These are phyloP conservation scores for Aspidoscelis tigris DNA, from an alignment of 2,113 vertebrate species.

Conservation along the genomic window DNA sequence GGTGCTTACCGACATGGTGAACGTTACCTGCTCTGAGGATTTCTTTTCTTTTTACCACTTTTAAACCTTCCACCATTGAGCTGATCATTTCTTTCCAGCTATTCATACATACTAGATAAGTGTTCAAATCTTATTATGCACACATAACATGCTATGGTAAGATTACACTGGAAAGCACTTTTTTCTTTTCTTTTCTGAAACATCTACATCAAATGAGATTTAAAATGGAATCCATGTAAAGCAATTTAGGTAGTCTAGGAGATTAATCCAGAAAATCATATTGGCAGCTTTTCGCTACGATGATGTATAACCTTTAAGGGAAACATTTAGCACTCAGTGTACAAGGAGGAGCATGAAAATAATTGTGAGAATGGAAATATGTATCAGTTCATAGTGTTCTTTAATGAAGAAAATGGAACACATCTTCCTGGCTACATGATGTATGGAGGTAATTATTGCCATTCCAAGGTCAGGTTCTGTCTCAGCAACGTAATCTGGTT, in stretches of 20 bases:
- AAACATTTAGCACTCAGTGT: conserved; percentile 3
- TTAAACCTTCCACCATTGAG: conserved; percentile 7
- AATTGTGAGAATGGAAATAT: not conserved
- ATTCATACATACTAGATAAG: conserved; percentile 43
- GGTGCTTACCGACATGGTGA: not conserved
- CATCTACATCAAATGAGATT: conserved; percentile 32
- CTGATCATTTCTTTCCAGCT: conserved; percentile 59
- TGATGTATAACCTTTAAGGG: conserved; percentile 3
- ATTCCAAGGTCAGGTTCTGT: not conserved
- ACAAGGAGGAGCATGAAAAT: not conserved
- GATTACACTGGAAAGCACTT: conserved; percentile 44
- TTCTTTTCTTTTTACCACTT: conserved; percentile 25
- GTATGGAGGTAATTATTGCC: not conserved
- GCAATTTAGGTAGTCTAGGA: conserved; percentile 35
- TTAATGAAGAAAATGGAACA: not conserved
- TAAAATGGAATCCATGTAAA: conserved; percentile 53
- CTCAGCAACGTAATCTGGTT: no score
- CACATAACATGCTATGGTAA: conserved; percentile 46
- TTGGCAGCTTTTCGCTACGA: conserved; percentile 9
- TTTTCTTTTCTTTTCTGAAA: conserved; percentile 19
- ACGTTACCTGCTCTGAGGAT: not conserved
- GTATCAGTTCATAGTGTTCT: not conserved
- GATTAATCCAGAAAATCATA: conserved; percentile 40
- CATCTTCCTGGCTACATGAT: not conserved
- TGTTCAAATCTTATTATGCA: conserved; percentile 57